Percentiles rank a stretch among this genome's conserved stretches.
Evolutionary conservation across 2,888 invertebrate species (phyloP).

Genomic region (Pocota personata): DNA sequence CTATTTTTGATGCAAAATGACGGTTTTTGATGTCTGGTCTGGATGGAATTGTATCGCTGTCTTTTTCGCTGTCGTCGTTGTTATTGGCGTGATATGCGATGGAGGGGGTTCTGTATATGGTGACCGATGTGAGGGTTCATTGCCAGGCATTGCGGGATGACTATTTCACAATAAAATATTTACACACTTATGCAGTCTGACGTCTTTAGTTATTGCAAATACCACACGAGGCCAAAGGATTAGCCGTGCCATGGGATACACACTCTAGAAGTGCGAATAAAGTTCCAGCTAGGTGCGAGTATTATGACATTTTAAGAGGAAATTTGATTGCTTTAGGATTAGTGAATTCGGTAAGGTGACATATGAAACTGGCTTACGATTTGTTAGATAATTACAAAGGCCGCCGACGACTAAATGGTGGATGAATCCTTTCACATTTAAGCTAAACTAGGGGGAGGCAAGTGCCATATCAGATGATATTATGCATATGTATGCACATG

Average conservation of each 20-base stretch:
- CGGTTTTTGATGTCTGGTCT: conserved; percentile 66
- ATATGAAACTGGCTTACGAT: not conserved
- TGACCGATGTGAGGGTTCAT: conserved; percentile 59
- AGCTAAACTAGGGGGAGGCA: not conserved
- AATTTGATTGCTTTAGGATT: not conserved
- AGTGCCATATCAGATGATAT: no score
- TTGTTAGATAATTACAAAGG: not conserved
- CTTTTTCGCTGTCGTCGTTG: conserved; percentile 18
- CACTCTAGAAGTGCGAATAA: not conserved
- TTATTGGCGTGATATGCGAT: conserved; percentile 19
- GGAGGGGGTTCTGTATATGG: conserved; percentile 15
- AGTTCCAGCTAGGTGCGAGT: not conserved
- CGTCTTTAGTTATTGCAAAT: conserved; percentile 14
- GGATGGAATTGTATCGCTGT: conserved; percentile 57
- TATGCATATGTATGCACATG: not conserved
- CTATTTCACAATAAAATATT: conserved; percentile 4
- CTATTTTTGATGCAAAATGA: conserved; percentile 70
- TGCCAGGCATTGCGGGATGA: conserved; percentile 31
- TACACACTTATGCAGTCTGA: not conserved
- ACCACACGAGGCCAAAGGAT: not conserved
- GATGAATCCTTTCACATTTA: not conserved
- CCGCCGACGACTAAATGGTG: not conserved
- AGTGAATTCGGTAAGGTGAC: not conserved
- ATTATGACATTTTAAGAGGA: not conserved
- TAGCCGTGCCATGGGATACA: not conserved